A percentile compares a stretch with the other conserved stretches of the same genome.
Evolutionary conservation across 2,888 invertebrate species (phyloP).

Genomic region (Diadegma fenestrale): DNA sequence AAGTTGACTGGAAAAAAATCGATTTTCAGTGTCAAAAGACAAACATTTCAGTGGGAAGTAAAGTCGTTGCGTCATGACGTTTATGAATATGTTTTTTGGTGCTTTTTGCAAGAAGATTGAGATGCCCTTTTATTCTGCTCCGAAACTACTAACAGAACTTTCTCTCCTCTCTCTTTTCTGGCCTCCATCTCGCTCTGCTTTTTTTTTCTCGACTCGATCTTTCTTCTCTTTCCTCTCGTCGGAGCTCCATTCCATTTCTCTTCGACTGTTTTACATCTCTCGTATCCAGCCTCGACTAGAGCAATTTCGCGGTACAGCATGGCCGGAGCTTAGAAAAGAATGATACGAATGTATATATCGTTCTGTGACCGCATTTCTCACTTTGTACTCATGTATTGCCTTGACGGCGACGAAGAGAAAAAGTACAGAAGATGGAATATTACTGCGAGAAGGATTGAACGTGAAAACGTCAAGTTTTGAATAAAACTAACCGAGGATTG

Average conservation of each 20-base stretch:
- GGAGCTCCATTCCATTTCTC: slow-evolving; percentile 11
- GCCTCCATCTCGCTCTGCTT: slow-evolving; percentile 1
- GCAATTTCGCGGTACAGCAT: slow-evolving; percentile 22
- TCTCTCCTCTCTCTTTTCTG: not conserved
- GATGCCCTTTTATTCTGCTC: not conserved
- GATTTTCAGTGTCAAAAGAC: slow-evolving; percentile 9
- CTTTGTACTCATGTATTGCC: slow-evolving; percentile 11
- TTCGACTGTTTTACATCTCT: slow-evolving; percentile 19
- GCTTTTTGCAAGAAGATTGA: slow-evolving; percentile 43
- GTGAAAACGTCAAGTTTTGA: slow-evolving; percentile 47
- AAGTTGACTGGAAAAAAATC: slow-evolving; percentile 7
- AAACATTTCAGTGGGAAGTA: slow-evolving; percentile 2
- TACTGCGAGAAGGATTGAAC: slow-evolving; percentile 25
- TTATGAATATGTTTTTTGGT: slow-evolving; percentile 42
- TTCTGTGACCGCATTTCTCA: slow-evolving; percentile 28
- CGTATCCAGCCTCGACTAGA: slow-evolving; percentile 21
- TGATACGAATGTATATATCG: slow-evolving; percentile 31
- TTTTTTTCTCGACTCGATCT: not conserved
- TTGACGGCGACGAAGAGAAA: not conserved
- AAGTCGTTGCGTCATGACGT: slow-evolving; percentile 30
- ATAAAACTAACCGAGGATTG: slow-evolving; percentile 5
- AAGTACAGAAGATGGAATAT: slow-evolving; percentile 10
- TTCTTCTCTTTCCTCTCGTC: not conserved
- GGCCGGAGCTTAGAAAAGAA: slow-evolving; percentile 36
- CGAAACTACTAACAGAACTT: not conserved